Evolutionary conservation across 1,140 invertebrate species (phyloP), one percentile per base, ranked within the genome.

Genomic region (Trichomalopsis sarcophagae): DNA sequence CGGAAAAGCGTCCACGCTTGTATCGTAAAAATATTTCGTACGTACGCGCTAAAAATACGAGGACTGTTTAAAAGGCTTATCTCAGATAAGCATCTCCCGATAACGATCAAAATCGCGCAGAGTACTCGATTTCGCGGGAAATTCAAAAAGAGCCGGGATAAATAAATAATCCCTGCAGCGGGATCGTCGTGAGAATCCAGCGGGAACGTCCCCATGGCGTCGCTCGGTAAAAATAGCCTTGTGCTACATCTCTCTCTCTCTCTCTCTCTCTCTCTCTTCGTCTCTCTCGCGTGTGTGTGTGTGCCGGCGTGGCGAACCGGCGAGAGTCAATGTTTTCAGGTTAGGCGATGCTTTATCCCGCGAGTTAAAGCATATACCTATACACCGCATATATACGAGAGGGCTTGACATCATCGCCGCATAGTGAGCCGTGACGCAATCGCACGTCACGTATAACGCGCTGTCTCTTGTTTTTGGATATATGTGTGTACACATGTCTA

Each of bases 351-450:
- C 71, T 30, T 68, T 27, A 21, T 6, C 21, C 77, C 21, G 3
- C 77, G 50, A 30, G 77, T 71, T 36, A 36, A 13, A 10, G 68
- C n/a, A 10, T 33, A 30, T 62, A 62, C 17, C 55, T 71, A 71
- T 71, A 71, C 23, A 62, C 76, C 47, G 14, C 23, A 10, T 50
- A 44, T 30, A 40, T 23, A 17, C 17, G 55, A 62, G 44, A 77
- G 27, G 27, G 68, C 82, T 87, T 91, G 91, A 91, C 90, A 91
- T 91, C 91, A 92, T 88, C 90, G 85, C 77, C 88, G 87, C 82
- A 90, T 90, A 90, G 89, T 88, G 89, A 87, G 82, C 36, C 87
- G 88, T 92, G 91, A 92, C 89, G 91, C 87, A 91, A 92, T 74
- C 77, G 44, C 10, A 89, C 89, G 88, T 89, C 89, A 90, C 86